These are phyloP conservation scores for Argyrosomus regius DNA, from an alignment of 2,797 vertebrate genomes.

Conservation along the genomic window DNA sequence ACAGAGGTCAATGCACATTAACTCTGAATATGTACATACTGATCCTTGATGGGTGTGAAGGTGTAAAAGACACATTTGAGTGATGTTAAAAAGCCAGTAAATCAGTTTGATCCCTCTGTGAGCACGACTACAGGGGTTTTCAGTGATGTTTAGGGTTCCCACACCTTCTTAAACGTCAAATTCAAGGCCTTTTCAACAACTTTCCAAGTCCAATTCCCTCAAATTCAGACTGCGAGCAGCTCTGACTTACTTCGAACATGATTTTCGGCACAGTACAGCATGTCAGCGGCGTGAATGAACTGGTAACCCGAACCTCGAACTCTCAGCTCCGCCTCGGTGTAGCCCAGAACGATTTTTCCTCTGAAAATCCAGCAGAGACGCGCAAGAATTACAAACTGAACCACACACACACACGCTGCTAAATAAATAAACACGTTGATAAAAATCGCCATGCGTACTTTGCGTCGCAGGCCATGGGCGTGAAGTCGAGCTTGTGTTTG, in stretches of 20 bases:
- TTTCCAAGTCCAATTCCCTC: too few species aligned
- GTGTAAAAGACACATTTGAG: neutral
- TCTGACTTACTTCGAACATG: constrained; percentile 82
- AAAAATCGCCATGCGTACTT: constrained; percentile 67
- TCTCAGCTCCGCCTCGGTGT: constrained; percentile 84
- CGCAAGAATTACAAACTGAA: neutral
- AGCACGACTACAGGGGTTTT: too few species aligned
- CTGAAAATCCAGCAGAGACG: constrained; percentile 50
- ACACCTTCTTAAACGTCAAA: too few species aligned
- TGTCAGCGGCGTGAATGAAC: constrained; percentile 86
- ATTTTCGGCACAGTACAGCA: constrained; percentile 85
- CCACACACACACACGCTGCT: neutral
- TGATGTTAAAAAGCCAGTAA: neutral
- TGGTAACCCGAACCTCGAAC: constrained; percentile 84
- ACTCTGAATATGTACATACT: neutral
- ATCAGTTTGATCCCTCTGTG: neutral
- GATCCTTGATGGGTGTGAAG: neutral
- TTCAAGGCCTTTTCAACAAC: too few species aligned
- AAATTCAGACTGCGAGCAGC: neutral
- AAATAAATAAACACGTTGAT: too few species aligned
- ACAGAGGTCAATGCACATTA: neutral
- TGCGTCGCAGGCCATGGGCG: constrained; percentile 88
- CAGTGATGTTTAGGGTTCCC: neutral
- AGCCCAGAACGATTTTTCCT: constrained; percentile 84
- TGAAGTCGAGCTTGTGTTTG: constrained; percentile 92